phyloP scores from a whole-genome alignment of 1,140 invertebrate genomes.

The Apis dorsata region DNA sequence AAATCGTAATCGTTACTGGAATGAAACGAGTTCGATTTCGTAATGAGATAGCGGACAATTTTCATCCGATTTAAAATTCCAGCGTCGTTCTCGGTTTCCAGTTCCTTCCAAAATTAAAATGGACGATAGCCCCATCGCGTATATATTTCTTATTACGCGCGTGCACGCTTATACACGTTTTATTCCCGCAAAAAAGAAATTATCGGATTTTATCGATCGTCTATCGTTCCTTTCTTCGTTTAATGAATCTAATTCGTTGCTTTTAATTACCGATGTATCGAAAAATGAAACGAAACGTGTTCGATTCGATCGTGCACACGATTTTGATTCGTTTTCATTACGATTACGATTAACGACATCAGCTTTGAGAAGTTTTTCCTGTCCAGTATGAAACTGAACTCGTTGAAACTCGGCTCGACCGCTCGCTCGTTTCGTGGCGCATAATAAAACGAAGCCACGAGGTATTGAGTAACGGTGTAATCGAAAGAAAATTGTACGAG shows the following conservation, averaged over 20 bases:
- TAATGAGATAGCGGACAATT: slow-evolving; percentile 14
- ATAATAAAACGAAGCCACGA: slow-evolving; percentile 7
- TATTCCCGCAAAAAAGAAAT: background rate
- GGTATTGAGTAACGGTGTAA: background rate
- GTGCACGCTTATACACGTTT: background rate
- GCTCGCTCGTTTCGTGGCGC: background rate
- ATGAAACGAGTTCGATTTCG: slow-evolving; percentile 19
- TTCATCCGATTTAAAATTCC: slow-evolving; percentile 22
- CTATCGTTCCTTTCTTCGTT: background rate
- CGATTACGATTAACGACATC: slow-evolving; percentile 29
- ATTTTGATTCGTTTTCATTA: slow-evolving; percentile 9
- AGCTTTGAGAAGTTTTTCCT: background rate
- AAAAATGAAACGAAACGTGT: background rate
- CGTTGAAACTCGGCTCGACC: background rate
- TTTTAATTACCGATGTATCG: slow-evolving; percentile 12
- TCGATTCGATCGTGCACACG: background rate
- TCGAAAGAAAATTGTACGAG: slow-evolving; percentile 8
- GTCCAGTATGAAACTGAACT: background rate
- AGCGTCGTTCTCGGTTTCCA: slow-evolving; percentile 15
- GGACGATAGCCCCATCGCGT: slow-evolving; percentile 27
- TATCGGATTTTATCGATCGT: slow-evolving; percentile 10
- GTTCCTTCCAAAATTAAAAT: slow-evolving; percentile 28
- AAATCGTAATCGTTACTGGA: background rate
- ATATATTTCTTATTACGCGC: slow-evolving; percentile 15
- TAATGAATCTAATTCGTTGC: background rate